Evolutionary conservation across 2,113 vertebrate genomes (phyloP).

Genomic region (Acanthochromis polyacanthus): DNA sequence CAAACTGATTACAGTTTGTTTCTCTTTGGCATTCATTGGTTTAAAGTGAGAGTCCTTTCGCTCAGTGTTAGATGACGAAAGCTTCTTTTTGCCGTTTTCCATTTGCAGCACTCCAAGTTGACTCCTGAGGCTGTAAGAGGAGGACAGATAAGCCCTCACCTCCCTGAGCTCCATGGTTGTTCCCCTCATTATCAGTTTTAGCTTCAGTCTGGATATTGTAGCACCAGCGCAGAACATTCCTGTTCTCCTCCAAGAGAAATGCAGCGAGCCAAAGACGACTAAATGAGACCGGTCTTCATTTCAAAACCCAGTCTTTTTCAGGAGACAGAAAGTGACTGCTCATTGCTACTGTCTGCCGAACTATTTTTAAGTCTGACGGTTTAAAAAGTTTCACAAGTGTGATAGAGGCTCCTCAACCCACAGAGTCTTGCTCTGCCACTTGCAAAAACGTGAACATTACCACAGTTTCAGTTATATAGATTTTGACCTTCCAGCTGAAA

Average conservation of each 20-base stretch:
- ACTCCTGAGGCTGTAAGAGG: background rate
- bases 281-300: background rate
- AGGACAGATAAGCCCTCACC: background rate
- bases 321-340: background rate
- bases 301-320: background rate
- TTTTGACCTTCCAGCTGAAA: background rate
- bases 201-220: background rate
- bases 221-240: background rate
- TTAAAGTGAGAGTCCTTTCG: background rate
- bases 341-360: background rate
- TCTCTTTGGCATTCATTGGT: background rate
- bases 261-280: background rate
- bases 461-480: background rate
- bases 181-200: conserved; percentile 10
- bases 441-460: conserved; percentile 17
- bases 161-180: background rate
- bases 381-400: conserved; percentile 1
- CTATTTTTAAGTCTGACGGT: background rate
- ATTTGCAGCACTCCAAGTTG: background rate
- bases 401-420: background rate
- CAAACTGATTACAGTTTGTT: background rate
- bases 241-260: background rate
- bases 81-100: background rate
- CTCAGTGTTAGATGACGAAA: background rate
- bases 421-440: background rate